Evolutionary conservation across 1,140 invertebrate genomes (phyloP).

Genomic region (Ceratina calcarata): DNA sequence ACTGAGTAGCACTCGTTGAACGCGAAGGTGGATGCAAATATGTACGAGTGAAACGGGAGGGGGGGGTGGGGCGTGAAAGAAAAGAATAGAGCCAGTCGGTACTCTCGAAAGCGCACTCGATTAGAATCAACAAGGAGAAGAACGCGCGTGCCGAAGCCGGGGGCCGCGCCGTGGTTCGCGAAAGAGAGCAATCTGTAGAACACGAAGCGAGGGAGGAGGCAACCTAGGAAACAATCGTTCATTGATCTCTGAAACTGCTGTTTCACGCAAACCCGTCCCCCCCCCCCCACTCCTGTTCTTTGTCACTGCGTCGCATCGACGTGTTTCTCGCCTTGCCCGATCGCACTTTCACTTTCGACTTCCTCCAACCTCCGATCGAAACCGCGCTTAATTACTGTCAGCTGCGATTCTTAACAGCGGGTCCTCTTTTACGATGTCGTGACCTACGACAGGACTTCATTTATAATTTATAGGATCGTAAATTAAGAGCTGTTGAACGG

Average conservation of each 20-base stretch:
- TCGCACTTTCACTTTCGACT: conserved; percentile 36
- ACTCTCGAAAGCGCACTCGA: conserved; percentile 23
- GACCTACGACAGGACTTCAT: no score
- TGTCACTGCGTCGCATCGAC: conserved; percentile 22
- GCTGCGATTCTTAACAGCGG: no score
- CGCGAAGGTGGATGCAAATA: neutral
- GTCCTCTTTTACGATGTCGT: no score
- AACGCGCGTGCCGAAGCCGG: conserved; percentile 32
- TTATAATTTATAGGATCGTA: no score
- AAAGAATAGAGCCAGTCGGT: neutral
- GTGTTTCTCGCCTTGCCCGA: conserved; percentile 8
- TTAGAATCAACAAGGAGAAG: conserved; percentile 58
- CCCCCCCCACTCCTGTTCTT: conserved; percentile 35
- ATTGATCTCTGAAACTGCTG: conserved; percentile 55
- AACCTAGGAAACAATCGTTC: conserved; percentile 58
- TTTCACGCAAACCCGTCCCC: conserved; percentile 41
- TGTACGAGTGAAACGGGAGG: neutral
- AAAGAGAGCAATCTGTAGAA: conserved; percentile 54
- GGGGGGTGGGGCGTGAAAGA: neutral
- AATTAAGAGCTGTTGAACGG: no score
- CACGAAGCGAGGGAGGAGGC: conserved; percentile 32
- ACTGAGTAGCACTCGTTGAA: neutral
- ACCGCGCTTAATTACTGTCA: no score
- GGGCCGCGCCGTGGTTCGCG: neutral
- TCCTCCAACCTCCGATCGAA: neutral